Base-by-base conservation (phyloP, 2,888 invertebrate species). In the Synergus itoensis region DNA sequence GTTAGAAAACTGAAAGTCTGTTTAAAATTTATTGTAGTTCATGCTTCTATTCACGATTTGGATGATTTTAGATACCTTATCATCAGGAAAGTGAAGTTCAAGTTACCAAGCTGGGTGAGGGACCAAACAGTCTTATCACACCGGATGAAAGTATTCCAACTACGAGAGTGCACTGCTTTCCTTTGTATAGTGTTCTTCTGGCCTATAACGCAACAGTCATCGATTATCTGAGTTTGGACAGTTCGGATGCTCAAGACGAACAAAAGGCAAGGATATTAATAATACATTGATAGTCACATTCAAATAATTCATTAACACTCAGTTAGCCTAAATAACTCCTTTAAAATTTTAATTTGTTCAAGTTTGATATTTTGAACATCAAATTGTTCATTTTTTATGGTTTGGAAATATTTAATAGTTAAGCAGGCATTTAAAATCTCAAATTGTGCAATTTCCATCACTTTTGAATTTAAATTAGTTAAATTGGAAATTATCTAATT, bases 151-250 rank as follows among this genome's bases (percentile, higher is more conserved):
- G 87, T 63, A 81, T 89, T 60, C 89, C 90, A 4, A 86, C 90
- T 9, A 95, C 96, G 53, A 94, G 96, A 87, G 96, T 97, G 83
- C 96, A 96, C 90, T 97, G 97, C 92, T 96, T 97, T 90, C 97
- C 97, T 79, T 93, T 98, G 82, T 96, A 96, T 91, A 97, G 97
- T 1, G 94, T 97, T 83, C 93, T 97, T 91, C 92, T 96, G 87
- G 97, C 97, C 69, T 96, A 96, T 83, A 96, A 96, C 89, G 94
- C 95, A 73, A 94, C 95, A 11, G 93, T 92, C 60, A 94, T 97
- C 40, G 95, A 96, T 92, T 95, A 95, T 90, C 93, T 97, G 85
- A 95, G 96, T 89, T 93, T 97, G 82, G 95, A 94, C 81, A 90
- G 92, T 78, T 88, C 90, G 9, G 92, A 92, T 62, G 87, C 89